Evolutionary conservation across 92 coral and sea anemone genomes (phyloP).

Genomic region (Bergia puertoricense): DNA sequence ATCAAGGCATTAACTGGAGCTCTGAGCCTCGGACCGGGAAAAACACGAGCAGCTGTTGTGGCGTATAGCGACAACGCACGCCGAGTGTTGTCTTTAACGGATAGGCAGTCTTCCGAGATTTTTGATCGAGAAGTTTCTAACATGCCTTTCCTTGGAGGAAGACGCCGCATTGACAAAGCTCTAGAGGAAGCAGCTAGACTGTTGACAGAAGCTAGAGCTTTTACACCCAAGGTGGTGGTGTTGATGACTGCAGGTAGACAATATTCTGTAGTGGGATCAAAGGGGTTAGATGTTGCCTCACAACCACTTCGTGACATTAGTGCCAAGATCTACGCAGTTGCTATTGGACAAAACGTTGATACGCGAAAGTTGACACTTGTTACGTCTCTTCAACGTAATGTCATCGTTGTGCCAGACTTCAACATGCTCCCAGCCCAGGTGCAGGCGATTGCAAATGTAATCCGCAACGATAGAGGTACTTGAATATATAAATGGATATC

Average conservation of each 20-base stretch:
- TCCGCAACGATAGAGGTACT: conserved; percentile 27
- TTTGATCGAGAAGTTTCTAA: conserved; percentile 56
- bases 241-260: conserved; percentile 75
- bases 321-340: conserved; percentile 72
- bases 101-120: conserved; percentile 18
- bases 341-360: conserved; percentile 69
- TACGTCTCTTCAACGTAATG: conserved; percentile 56
- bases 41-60: conserved; percentile 64
- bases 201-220: conserved; percentile 52
- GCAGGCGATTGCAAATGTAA: conserved; percentile 32
- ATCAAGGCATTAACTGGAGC: conserved; percentile 63
- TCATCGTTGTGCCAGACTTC: conserved; percentile 53
- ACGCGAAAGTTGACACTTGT: conserved; percentile 54
- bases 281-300: conserved; percentile 43
- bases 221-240: conserved; percentile 68
- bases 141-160: conserved; percentile 59
- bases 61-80: conserved; percentile 56
- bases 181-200: conserved; percentile 59
- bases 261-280: conserved; percentile 30
- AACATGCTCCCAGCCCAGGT: conserved; percentile 49
- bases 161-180: conserved; percentile 70
- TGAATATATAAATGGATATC: neutral
- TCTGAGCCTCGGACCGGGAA: conserved; percentile 59
- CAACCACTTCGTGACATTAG: conserved; percentile 65
- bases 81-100: conserved; percentile 49